These are phyloP conservation scores for Chaenodraco wilsoni DNA, from an alignment of 2,797 vertebrate species.

Conservation along the genomic window DNA sequence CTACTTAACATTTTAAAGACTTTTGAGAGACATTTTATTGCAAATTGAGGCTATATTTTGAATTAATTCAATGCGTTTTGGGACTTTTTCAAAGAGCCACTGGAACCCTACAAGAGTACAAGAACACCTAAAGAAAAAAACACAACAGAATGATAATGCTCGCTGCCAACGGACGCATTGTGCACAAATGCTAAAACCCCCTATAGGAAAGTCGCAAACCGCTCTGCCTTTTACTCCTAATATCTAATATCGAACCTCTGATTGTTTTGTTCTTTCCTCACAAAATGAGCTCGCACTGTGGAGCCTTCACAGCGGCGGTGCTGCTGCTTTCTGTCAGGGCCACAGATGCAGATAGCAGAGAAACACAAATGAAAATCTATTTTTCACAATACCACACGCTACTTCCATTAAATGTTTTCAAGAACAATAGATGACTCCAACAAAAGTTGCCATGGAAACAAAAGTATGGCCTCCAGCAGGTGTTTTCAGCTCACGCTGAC, in stretches of 20 bases:
- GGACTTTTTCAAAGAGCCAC: too few relatives aligned
- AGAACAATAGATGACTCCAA: slow-evolving; percentile 59
- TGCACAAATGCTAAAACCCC: not conserved
- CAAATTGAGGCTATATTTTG: too few relatives aligned
- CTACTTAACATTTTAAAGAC: too few relatives aligned
- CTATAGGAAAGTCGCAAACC: not conserved
- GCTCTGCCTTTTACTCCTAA: not conserved
- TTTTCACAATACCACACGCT: slow-evolving; percentile 48
- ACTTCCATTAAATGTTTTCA: slow-evolving; percentile 56
- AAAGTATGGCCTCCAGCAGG: slow-evolving; percentile 62
- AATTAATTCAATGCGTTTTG: too few relatives aligned
- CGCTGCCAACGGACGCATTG: not conserved
- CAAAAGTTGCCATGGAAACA: slow-evolving; percentile 72
- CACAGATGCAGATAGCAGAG: slow-evolving; percentile 47
- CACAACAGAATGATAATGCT: not conserved
- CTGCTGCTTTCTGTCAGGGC: slow-evolving; percentile 15
- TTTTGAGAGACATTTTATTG: too few relatives aligned
- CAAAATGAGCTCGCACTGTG: slow-evolving; percentile 15
- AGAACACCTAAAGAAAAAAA: not conserved
- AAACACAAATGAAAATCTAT: slow-evolving; percentile 47
- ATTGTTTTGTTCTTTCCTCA: slow-evolving; percentile 1
- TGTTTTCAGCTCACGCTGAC: slow-evolving; percentile 53
- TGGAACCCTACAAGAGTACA: not conserved
- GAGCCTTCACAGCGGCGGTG: slow-evolving; percentile 18
- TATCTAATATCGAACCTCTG: not conserved